Evolutionary conservation across 2,888 invertebrate species (phyloP).

Genomic region (Pseudoips prasinana): DNA sequence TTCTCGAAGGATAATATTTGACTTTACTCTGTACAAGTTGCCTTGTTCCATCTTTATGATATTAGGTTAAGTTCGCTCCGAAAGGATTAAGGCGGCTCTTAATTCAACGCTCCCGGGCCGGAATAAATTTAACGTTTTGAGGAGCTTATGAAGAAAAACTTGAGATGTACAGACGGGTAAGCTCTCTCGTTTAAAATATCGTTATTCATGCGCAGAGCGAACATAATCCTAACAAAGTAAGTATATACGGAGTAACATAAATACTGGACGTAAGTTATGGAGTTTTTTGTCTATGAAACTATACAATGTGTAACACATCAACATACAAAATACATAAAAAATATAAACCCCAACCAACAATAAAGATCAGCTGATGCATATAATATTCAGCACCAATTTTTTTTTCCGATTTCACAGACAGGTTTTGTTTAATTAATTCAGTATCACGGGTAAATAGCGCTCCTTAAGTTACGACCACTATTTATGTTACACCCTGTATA

Average conservation of each 20-base stretch:
- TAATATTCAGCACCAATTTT: too few species aligned
- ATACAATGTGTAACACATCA: too few species aligned
- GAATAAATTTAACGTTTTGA: constrained; percentile 78
- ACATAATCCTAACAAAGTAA: constrained; percentile 19
- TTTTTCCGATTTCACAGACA: too few species aligned
- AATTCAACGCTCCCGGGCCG: constrained; percentile 75
- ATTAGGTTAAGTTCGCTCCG: constrained; percentile 76
- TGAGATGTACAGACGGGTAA: constrained; percentile 58
- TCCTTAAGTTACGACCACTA: too few species aligned
- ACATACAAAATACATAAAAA: too few species aligned
- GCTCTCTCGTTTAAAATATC: constrained; percentile 52
- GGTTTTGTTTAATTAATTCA: too few species aligned
- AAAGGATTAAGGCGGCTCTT: constrained; percentile 79
- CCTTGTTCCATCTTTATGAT: constrained; percentile 78
- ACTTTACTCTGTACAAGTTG: constrained; percentile 76
- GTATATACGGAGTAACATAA: constrained; percentile 27
- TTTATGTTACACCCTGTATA: too few species aligned
- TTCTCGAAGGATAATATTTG: constrained; percentile 74
- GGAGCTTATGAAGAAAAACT: constrained; percentile 78
- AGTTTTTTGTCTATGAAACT: too few species aligned
- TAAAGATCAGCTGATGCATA: too few species aligned
- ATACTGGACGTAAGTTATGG: constrained; percentile 39
- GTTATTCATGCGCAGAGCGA: constrained; percentile 35
- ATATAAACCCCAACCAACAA: too few species aligned
- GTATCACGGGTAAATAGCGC: too few species aligned